A percentile compares a stretch with the other conserved stretches of the same genome.
Conservation (phyloP, 1,140 invertebrate species). For the Eupristina koningsbergeri region DNA sequence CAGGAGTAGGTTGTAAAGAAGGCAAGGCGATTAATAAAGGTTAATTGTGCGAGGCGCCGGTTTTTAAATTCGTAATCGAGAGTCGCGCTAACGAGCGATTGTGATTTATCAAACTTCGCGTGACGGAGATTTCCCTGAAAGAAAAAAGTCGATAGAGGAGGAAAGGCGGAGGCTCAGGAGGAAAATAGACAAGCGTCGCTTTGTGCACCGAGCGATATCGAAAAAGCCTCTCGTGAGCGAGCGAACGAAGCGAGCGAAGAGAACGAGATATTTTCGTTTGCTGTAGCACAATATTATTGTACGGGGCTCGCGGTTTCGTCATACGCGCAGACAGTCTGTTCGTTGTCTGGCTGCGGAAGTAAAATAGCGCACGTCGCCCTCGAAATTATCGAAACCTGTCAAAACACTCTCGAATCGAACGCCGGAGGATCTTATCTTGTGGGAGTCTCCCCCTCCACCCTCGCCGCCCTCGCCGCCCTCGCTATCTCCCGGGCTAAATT, state of each 20-base stretch:
- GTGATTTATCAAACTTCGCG: background rate
- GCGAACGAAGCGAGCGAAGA: background rate
- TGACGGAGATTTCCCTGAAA: background rate
- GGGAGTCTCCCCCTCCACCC: slow-evolving; percentile 31
- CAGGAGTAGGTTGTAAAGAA: background rate
- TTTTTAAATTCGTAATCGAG: background rate
- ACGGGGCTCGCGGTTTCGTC: background rate
- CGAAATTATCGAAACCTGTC: slow-evolving; percentile 58
- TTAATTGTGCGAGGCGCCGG: too few relatives aligned
- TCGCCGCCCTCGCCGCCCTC: too few relatives aligned
- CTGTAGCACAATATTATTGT: slow-evolving; percentile 23
- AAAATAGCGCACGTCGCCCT: slow-evolving; percentile 28
- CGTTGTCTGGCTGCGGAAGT: slow-evolving; percentile 32
- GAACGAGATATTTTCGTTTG: slow-evolving; percentile 35
- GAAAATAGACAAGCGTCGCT: slow-evolving; percentile 5
- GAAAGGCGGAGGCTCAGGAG: background rate
- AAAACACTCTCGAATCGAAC: slow-evolving; percentile 52
- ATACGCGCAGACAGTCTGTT: slow-evolving; percentile 6
- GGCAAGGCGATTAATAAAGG: background rate
- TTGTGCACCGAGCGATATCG: slow-evolving; percentile 16
- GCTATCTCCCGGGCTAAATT: background rate
- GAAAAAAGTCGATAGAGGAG: background rate
- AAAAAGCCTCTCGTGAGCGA: background rate
- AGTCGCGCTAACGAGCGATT: background rate
- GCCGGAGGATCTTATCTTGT: slow-evolving; percentile 51